Evolutionary conservation across 2,888 invertebrate genomes (phyloP), one percentile per base, ranked within the genome.

Genomic region (Lomographa bimaculata): DNA sequence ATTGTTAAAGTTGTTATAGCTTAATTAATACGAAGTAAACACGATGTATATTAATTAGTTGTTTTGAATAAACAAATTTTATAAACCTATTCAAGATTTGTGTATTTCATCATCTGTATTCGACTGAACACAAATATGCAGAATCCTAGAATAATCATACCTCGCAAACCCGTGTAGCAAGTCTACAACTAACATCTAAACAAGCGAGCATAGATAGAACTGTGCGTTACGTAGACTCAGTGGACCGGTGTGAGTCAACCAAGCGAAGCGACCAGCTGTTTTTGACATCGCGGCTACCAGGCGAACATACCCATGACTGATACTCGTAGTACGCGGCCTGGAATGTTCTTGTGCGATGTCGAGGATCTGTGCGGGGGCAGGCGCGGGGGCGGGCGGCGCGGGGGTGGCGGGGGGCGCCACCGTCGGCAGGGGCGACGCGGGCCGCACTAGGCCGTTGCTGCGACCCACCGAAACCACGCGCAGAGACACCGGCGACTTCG

Each of bases 271-370:
- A 47, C 47, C 83, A 86, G 84, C 83, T 85, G 85, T 83, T 85
- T 71, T 39, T 52, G 69, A 76, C 72, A 75, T 69, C 69, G 61
- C 48, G 47, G 54, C 39, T 79, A 86, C 84, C 64, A 85, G 82
- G 82, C 62, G 49, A 62, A 63, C 76, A 80, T 71, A 90, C 89
- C 87, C 89, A 71, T 86, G 86, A 69, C 81, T 84, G 68, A 62
- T 77, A 71, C 79, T 89, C 50, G 77, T 73, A 57, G 82, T 78
- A 57, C 86, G 81, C 68, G 84, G 82, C 74, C 89, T 87, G 81
- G 89, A 89, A 85, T 86, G 89, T 85, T 90, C 87, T 79, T 83
- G 83, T 80, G 77, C 76, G 71, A 81, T 85, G 68, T 86, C 85
- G 71, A 79, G 76, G 70, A 74, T 71, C 47, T 77, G 66, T 51